Percentiles rank a stretch among this genome's conserved stretches.
Conservation (phyloP, 2,888 invertebrate species). For the Phragmatobia fuliginosa region DNA sequence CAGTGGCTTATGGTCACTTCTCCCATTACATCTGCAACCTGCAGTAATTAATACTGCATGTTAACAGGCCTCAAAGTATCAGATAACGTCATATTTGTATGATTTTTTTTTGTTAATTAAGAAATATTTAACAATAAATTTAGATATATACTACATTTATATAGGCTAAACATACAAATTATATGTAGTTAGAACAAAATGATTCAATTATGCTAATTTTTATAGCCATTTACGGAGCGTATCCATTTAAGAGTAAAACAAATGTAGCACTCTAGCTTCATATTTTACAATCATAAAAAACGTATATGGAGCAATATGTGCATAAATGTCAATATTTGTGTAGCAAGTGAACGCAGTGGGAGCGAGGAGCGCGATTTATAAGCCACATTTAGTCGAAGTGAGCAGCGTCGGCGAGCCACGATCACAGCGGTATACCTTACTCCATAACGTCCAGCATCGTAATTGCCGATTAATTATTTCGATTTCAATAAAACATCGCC, state of each 20-base stretch:
- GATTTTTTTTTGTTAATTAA: conserved; percentile 52
- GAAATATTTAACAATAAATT: conserved; percentile 66
- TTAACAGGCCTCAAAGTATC: conserved; percentile 8
- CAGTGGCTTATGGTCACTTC: neutral
- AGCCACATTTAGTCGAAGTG: conserved; percentile 67
- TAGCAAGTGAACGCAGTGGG: conserved; percentile 56
- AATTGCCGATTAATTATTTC: conserved; percentile 85
- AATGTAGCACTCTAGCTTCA: conserved; percentile 77
- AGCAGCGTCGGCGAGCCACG: conserved; percentile 64
- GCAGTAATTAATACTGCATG: conserved; percentile 11
- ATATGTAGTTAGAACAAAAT: conserved; percentile 76
- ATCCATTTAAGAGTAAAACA: conserved; percentile 72
- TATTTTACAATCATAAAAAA: conserved; percentile 85
- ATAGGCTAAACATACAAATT: conserved; percentile 74
- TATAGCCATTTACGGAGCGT: conserved; percentile 77
- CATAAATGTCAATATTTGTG: conserved; percentile 85
- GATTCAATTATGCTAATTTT: conserved; percentile 84
- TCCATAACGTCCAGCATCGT: conserved; percentile 82
- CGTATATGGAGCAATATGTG: conserved; percentile 86
- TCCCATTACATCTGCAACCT: neutral
- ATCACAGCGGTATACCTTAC: conserved; percentile 81
- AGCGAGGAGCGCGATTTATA: conserved; percentile 72
- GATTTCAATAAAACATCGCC: conserved; percentile 83
- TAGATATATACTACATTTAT: conserved; percentile 67
- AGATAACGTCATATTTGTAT: conserved; percentile 34